Evolutionary conservation across 2,888 invertebrate genomes (phyloP).

Genomic region (Drosophila mimica): DNA sequence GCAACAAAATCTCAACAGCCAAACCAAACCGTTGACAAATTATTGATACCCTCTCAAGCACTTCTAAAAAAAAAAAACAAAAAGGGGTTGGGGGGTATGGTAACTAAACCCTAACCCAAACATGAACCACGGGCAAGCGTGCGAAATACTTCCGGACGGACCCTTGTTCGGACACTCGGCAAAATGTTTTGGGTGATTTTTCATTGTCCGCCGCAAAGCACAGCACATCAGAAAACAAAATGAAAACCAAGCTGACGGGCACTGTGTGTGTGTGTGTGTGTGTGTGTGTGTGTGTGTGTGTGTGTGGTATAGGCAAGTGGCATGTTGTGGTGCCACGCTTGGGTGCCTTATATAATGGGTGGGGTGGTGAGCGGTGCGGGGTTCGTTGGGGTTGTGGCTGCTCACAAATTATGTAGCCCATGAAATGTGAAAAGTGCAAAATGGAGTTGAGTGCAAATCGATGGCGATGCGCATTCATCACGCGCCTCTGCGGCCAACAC

Average conservation of each 20-base stretch:
- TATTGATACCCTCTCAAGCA: conserved; percentile 16
- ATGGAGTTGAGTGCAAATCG: conserved; percentile 79
- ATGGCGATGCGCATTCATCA: conserved; percentile 76
- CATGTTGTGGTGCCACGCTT: conserved; percentile 17
- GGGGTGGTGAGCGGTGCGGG: neutral
- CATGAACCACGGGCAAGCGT: conserved; percentile 49
- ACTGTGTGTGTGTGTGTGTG: neutral
- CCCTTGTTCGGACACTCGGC: conserved; percentile 31
- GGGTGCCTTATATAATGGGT: neutral
- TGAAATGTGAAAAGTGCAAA: conserved; percentile 76
- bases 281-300: neutral
- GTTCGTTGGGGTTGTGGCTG: conserved; percentile 16
- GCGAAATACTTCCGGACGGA: conserved; percentile 67
- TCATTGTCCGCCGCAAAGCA: conserved; percentile 76
- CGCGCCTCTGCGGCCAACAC: conserved; percentile 54
- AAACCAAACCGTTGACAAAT: conserved; percentile 20
- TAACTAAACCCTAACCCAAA: conserved; percentile 4
- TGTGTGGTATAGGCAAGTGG: conserved; percentile 14
- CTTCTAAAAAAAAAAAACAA: neutral
- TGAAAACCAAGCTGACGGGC: conserved; percentile 68
- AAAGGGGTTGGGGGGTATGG: neutral
- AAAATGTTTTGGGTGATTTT: conserved; percentile 74
- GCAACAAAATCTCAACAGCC: neutral
- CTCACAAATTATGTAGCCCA: conserved; percentile 70
- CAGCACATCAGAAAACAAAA: conserved; percentile 73